Evolutionary conservation across 1,140 invertebrate species (phyloP).

Genomic region (Pseudomyrmex flavicornis): DNA sequence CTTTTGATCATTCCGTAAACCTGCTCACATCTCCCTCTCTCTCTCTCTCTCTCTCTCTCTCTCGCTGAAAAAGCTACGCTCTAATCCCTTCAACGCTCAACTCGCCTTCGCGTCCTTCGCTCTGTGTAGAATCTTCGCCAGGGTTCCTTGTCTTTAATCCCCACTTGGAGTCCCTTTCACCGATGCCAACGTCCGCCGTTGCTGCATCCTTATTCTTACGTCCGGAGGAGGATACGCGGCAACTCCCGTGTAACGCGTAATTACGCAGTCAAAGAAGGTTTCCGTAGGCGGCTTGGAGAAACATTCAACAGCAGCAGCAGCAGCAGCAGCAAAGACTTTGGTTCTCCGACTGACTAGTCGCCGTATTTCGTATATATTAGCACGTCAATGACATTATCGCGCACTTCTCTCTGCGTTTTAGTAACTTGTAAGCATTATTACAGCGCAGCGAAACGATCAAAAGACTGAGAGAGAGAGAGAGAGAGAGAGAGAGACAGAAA

Average conservation of each 20-base stretch:
- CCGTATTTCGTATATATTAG: conserved; percentile 37
- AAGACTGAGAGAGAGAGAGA: neutral
- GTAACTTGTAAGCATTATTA: conserved; percentile 30
- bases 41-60: too few relatives aligned
- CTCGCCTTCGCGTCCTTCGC: conserved; percentile 26
- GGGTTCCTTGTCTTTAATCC: conserved; percentile 53
- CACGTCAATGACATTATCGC: conserved; percentile 52
- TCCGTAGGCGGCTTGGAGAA: neutral
- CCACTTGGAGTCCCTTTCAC: conserved; percentile 31
- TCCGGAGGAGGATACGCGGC: neutral
- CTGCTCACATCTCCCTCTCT: conserved; percentile 1
- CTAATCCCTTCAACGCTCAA: conserved; percentile 51
- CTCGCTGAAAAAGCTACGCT: neutral
- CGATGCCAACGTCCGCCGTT: conserved; percentile 22
- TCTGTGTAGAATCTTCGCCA: conserved; percentile 24
- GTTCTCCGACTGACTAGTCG: conserved; percentile 14
- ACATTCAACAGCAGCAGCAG: conserved; percentile 14
- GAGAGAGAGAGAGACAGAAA: neutral
- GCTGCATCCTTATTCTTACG: conserved; percentile 50
- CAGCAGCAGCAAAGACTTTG: neutral
- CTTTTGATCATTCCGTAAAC: conserved; percentile 55
- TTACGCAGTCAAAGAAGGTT: conserved; percentile 48
- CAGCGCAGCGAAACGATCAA: neutral
- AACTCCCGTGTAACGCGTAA: conserved; percentile 36
- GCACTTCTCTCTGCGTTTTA: conserved; percentile 34